Percentiles rank a stretch among this genome's conserved stretches.
Conservation (phyloP, 2,113 vertebrate species). For the Rhea americana region DNA sequence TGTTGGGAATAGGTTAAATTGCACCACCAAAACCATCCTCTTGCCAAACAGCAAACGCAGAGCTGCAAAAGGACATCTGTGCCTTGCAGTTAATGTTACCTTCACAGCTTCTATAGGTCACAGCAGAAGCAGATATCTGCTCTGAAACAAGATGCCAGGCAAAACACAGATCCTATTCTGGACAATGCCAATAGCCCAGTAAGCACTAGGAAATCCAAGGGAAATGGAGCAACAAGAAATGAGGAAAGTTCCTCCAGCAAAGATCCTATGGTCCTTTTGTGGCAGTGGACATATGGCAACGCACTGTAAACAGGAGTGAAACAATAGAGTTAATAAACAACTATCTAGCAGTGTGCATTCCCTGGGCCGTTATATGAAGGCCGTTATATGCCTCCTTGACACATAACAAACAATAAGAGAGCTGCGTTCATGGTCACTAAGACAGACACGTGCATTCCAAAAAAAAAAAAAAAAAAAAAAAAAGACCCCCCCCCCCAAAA, state of each 20-base stretch:
- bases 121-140: not conserved
- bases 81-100: conserved; percentile 60
- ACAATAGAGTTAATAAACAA: not conserved
- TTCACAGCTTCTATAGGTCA: conserved; percentile 55
- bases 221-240: conserved; percentile 3
- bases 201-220: not conserved
- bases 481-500: not conserved
- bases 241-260: not conserved
- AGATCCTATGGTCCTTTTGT: not conserved
- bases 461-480: not conserved
- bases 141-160: not conserved
- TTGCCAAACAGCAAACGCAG: not conserved
- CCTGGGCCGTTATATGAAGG: not conserved
- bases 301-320: not conserved
- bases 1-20: not conserved
- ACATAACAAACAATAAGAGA: too few species aligned
- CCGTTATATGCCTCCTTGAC: too few species aligned
- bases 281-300: not conserved
- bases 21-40: not conserved
- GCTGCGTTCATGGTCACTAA: not conserved
- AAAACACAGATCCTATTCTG: not conserved
- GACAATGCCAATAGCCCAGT: not conserved
- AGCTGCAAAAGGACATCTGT: conserved; percentile 8
- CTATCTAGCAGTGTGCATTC: not conserved
- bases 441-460: not conserved